A percentile compares a stretch with the other conserved stretches of the same genome.
These are phyloP conservation scores for Pachycephus smyrnensis DNA, from an alignment of 2,888 invertebrate genomes.

Conservation along the genomic window DNA sequence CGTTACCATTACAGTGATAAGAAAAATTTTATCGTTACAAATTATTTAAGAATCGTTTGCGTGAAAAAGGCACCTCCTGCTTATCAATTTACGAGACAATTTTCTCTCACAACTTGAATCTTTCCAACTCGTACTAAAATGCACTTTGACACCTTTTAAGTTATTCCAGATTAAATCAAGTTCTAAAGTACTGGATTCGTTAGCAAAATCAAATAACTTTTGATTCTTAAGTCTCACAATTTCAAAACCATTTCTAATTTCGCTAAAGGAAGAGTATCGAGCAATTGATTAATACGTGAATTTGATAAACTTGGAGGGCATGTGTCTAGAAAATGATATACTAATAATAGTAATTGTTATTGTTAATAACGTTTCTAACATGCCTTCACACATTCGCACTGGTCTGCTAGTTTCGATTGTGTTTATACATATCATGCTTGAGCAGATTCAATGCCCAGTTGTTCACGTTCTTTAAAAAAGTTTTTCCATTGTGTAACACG, in stretches of 20 bases:
- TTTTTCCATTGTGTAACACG: neutral
- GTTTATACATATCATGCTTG: no score
- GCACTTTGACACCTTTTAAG: neutral
- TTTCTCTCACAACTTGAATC: neutral
- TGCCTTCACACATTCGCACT: neutral
- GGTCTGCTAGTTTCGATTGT: neutral
- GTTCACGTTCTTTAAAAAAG: neutral
- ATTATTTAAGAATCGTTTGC: conserved; percentile 3
- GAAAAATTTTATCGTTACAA: conserved; percentile 14
- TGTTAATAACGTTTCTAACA: neutral
- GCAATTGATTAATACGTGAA: neutral
- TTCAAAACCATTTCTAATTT: neutral
- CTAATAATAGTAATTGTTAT: neutral
- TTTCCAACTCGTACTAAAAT: neutral
- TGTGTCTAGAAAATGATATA: neutral
- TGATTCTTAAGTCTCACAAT: neutral
- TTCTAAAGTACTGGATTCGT: neutral
- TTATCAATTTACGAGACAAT: conserved; percentile 27
- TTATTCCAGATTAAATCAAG: neutral
- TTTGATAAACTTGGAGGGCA: neutral
- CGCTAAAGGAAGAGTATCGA: neutral
- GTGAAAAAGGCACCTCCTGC: conserved; percentile 25
- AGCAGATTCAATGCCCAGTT: neutral
- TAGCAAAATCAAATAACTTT: neutral
- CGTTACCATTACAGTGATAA: conserved; percentile 23